A percentile compares a stretch with the other conserved stretches of the same genome.
phyloP scores from a whole-genome alignment of 2,888 invertebrate species.

The Bimastos eiseni region DNA sequence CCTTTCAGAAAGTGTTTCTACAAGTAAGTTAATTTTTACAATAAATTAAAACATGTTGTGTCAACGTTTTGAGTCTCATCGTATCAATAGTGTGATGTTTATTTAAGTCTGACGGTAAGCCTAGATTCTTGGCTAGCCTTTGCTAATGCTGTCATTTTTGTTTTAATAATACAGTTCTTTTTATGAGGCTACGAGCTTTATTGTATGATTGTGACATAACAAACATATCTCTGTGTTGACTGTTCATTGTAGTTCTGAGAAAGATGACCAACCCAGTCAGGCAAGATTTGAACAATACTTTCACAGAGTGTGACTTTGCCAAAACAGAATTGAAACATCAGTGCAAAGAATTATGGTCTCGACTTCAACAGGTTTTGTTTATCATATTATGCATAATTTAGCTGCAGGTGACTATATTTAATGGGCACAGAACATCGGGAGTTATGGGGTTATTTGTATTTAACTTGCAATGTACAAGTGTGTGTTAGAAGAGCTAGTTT shows the following conservation, averaged over 20 bases:
- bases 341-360: not conserved
- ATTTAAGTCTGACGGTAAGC: too few species aligned
- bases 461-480: not conserved
- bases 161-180: not conserved
- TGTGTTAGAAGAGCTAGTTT: not conserved
- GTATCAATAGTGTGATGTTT: too few species aligned
- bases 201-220: not conserved
- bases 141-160: not conserved
- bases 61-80: too few species aligned
- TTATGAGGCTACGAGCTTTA: not conserved
- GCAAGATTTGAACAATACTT: not conserved
- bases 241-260: not conserved
- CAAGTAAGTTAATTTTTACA: too few species aligned
- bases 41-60: too few species aligned
- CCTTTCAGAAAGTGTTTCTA: too few species aligned
- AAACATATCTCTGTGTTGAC: not conserved
- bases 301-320: not conserved
- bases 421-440: not conserved
- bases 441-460: not conserved
- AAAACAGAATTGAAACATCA: constrained; percentile 13
- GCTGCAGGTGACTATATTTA: not conserved
- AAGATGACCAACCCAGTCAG: not conserved
- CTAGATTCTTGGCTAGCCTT: not conserved
- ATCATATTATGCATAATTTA: not conserved
- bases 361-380: constrained; percentile 7